A percentile compares a stretch with the other conserved stretches of the same genome.
phyloP scores from a whole-genome alignment of 2,113 vertebrate species.

The Scortum barcoo region DNA sequence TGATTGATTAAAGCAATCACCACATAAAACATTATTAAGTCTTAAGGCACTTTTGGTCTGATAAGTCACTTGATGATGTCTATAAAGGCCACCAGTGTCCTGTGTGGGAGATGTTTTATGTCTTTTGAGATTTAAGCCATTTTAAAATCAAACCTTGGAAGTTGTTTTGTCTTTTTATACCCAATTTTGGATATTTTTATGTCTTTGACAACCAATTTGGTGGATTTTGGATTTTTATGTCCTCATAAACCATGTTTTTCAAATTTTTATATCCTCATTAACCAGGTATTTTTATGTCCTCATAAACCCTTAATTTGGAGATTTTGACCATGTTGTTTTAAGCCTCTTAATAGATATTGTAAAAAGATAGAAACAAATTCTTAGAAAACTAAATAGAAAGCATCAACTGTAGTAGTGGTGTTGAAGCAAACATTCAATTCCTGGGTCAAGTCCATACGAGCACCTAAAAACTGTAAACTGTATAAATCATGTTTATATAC shows the following conservation, averaged over 20 bases:
- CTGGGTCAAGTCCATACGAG: not conserved
- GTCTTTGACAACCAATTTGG: too few species aligned
- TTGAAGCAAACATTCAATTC: not conserved
- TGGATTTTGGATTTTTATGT: not conserved
- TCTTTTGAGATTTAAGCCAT: not conserved
- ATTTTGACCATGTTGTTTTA: not conserved
- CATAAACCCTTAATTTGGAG: not conserved
- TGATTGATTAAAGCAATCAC: constrained; percentile 21
- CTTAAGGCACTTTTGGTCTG: constrained; percentile 31
- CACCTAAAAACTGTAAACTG: not conserved
- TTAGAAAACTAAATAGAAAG: not conserved
- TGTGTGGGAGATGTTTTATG: not conserved
- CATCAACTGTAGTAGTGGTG: not conserved
- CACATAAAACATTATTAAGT: constrained; percentile 28
- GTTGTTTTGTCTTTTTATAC: not conserved
- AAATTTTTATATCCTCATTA: not conserved
- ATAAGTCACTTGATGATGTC: not conserved
- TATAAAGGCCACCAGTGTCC: not conserved
- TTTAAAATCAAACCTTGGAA: not conserved
- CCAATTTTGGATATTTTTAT: not conserved
- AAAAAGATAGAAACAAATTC: not conserved
- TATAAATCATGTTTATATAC: too few species aligned
- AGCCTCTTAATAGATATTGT: not conserved
- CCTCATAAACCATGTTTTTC: not conserved
- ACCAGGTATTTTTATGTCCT: not conserved